Base-by-base conservation (phyloP, 2,113 vertebrate species). In the Sorex araneus region DNA sequence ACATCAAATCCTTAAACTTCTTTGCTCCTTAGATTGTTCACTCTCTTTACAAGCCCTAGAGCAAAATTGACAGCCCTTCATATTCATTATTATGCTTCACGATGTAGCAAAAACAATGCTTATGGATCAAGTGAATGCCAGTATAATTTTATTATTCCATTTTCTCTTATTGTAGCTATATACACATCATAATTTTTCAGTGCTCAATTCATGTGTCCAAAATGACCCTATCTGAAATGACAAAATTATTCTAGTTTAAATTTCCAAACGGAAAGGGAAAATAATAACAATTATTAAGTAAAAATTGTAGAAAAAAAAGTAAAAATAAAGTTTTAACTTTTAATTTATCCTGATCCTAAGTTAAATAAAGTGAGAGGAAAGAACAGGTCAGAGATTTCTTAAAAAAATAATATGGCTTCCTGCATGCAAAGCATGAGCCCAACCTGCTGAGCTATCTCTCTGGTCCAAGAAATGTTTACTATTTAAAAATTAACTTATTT, bases 241-340 rank as follows among this genome's bases (percentile, higher is more conserved):
- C 21, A 60, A 60, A 18, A 60, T 60, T 18, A 60, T 60, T 18
- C 21, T 18, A 60, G 57, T 13, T 60, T 60, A 89, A 78, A 54
- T 66, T 23, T 77, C 34, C 64, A 64, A 87, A 78, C 21, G 43
- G 64, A 77, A 91, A 90, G 76, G 57, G 28, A 89, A 70, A 40
- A 30, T 64, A 30, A 36, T 45, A n/a, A 70, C 60, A 60, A 47
- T 6, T 10, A 36, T 34, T 54, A 83, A 47, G 13, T 43, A 81
- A 47, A 90, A 86, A 81, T 64, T 71, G 12, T 63, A 32, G n/a
- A n/a, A n/a, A n/a, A n/a, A n/a, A n/a, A n/a, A n/a, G n/a, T n/a
- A n/a, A n/a, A n/a, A n/a, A n/a, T n/a, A 83, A 1, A 8, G 15
- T 91, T 63, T 77, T 91, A 71, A 80, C 34, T 79, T 67, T 75